Conservation (phyloP, 2,888 invertebrate genomes). For the Pogonocherus hispidulus region DNA sequence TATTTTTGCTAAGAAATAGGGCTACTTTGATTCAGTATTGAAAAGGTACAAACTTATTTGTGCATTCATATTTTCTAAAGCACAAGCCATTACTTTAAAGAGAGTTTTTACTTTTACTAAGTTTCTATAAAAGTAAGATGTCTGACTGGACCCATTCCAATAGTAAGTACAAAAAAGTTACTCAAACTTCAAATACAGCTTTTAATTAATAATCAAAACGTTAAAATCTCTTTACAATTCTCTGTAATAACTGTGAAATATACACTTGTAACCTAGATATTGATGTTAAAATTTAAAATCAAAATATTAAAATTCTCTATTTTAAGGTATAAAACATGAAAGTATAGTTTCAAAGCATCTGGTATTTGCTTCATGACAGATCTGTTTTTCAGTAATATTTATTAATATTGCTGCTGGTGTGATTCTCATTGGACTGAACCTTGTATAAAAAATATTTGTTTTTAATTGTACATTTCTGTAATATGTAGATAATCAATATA, state of each 20-base stretch:
- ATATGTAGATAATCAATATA: conserved; percentile 48
- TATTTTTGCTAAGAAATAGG: conserved; percentile 57
- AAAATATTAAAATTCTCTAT: background rate
- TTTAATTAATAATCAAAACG: conserved; percentile 9
- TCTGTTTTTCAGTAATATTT: conserved; percentile 19
- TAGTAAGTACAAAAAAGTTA: conserved; percentile 41
- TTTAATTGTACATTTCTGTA: conserved; percentile 50
- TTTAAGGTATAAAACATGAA: background rate
- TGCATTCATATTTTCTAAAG: background rate
- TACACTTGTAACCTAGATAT: conserved; percentile 1
- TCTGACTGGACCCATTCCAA: conserved; percentile 12
- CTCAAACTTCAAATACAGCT: conserved; percentile 6
- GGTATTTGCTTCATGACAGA: conserved; percentile 10
- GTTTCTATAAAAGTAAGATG: background rate
- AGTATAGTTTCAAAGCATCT: conserved; percentile 5
- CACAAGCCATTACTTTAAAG: conserved; percentile 3
- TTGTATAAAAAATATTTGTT: conserved; percentile 46
- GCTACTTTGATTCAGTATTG: conserved; percentile 51
- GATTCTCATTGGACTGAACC: conserved; percentile 49
- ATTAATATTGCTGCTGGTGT: conserved; percentile 39
- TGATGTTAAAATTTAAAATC: background rate
- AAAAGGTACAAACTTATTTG: conserved; percentile 44
- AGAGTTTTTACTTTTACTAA: background rate
- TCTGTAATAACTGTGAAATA: conserved; percentile 12
- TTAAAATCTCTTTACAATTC: conserved; percentile 2